A percentile compares a stretch with the other conserved stretches of the same genome.
Conservation (phyloP, 2,888 invertebrate species). For the Stenodema calcarata region DNA sequence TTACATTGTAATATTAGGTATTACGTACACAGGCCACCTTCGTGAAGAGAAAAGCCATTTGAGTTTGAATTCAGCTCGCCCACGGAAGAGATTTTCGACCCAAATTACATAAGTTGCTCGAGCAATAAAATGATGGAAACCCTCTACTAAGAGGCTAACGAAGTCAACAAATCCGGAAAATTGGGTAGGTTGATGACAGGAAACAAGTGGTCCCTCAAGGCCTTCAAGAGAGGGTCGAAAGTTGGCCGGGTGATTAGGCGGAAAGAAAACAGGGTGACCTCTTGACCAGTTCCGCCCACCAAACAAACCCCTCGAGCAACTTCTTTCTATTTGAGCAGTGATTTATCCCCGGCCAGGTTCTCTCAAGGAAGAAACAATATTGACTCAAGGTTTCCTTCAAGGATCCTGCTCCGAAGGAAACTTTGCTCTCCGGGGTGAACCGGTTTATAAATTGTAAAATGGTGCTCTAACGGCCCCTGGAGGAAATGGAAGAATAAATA, state of each 20-base stretch:
- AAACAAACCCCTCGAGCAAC: conserved; percentile 1
- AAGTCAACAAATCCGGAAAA: background rate
- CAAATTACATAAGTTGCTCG: background rate
- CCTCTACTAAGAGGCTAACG: background rate
- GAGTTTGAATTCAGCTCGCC: background rate
- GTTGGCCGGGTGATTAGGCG: conserved; percentile 15
- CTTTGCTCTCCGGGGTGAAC: background rate
- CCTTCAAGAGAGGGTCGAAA: background rate
- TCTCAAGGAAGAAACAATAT: background rate
- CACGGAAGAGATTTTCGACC: background rate
- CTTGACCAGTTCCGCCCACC: conserved; percentile 2
- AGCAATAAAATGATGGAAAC: background rate
- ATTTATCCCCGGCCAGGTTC: background rate
- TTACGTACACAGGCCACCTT: too few relatives aligned
- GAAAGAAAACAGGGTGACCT: conserved; percentile 12
- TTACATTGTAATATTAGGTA: too few relatives aligned
- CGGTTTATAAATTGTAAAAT: too few relatives aligned
- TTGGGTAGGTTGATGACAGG: conserved; percentile 7
- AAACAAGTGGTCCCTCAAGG: conserved; percentile 2
- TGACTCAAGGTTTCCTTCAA: background rate
- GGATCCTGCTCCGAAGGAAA: background rate
- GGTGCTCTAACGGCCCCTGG: too few relatives aligned
- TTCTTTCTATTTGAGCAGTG: conserved; percentile 3
- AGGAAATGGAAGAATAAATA: too few relatives aligned
- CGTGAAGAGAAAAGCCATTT: background rate